Evolutionary conservation across 2,113 vertebrate genomes (phyloP).

Genomic region (Rissa tridactyla): DNA sequence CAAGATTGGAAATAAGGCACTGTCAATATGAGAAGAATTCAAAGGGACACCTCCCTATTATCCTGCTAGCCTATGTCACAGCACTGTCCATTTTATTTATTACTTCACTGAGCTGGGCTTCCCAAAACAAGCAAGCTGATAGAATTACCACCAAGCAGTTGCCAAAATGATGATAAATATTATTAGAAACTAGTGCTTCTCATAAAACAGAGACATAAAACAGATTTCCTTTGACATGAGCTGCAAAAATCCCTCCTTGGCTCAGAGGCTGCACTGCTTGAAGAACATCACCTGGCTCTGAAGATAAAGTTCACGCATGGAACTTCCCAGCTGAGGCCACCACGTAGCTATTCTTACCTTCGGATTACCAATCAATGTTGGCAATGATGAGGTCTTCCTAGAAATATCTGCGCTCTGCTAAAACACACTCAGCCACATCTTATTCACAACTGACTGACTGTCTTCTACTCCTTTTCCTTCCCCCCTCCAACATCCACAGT

Average conservation of each 20-base stretch:
- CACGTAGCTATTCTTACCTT: slow-evolving; percentile 11
- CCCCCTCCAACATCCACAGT: neutral
- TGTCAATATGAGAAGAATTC: neutral
- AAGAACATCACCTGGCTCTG: neutral
- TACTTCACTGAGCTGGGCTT: neutral
- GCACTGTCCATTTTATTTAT: slow-evolving; percentile 23
- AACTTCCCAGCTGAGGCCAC: slow-evolving; percentile 1
- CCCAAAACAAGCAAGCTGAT: neutral
- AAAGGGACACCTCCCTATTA: slow-evolving; percentile 12
- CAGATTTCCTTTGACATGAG: neutral
- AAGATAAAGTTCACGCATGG: neutral
- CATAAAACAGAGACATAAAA: neutral
- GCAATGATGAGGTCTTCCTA: neutral
- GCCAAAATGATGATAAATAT: neutral
- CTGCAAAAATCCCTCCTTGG: slow-evolving; percentile 13
- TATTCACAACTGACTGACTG: neutral
- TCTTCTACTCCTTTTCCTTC: neutral
- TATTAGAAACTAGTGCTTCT: slow-evolving; percentile 17
- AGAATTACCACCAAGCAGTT: neutral
- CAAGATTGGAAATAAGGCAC: slow-evolving; percentile 1
- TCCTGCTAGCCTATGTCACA: neutral
- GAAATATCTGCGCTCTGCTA: neutral
- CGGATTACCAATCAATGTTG: neutral
- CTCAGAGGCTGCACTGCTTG: neutral
- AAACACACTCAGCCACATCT: neutral